Evolutionary conservation across 2,888 invertebrate species (phyloP), one percentile per base, ranked within the genome.

Genomic region (Rotaria socialis): DNA sequence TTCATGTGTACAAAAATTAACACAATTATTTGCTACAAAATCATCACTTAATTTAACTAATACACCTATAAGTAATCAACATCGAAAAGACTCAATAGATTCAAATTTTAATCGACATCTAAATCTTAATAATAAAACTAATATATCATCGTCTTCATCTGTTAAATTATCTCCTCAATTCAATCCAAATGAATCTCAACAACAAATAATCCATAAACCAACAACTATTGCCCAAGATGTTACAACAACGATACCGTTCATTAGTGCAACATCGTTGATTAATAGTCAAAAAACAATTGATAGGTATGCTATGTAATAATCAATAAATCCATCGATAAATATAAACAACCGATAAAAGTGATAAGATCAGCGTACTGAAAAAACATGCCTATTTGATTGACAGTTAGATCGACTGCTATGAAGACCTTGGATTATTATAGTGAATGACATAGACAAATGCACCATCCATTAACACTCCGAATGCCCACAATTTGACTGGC

Each of bases 11-110:
- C n/a, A 22, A 80, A 80, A 80, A 47, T 47, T 80, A 47, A 43
- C n/a, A n/a, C 24, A 80, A n/a, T 80, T 80, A 80, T 80, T 80
- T 47, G 80, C n/a, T 47, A 80, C 43, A 24, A 80, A 80, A 80
- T n/a, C 80, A 24, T 80, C 80, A 22, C 22, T n/a, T 47, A 47
- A 80, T 43, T 47, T 47, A 47, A 22, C 47, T 47, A 47, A n/a
- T 35, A 5, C 27, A 35, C 19, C 19, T 19, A 4, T 19, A 80
- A 47, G 47, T 67, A n/a, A 67, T 67, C 27, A 14, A 7, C 67
- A 67, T 22, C 27, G 22, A 67, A 4, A 35, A 14, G 24, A 80
- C n/a, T 80, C 41, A 80, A 80, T 47, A 10, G 75, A 80, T 80
- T 47, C 47, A 80, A 80, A 47, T 47, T 11, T 47, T 24, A 47